Percentiles rank a stretch among this genome's conserved stretches.
Evolutionary conservation across 2,888 invertebrate species (phyloP).

Genomic region (Tiliacea citrago): DNA sequence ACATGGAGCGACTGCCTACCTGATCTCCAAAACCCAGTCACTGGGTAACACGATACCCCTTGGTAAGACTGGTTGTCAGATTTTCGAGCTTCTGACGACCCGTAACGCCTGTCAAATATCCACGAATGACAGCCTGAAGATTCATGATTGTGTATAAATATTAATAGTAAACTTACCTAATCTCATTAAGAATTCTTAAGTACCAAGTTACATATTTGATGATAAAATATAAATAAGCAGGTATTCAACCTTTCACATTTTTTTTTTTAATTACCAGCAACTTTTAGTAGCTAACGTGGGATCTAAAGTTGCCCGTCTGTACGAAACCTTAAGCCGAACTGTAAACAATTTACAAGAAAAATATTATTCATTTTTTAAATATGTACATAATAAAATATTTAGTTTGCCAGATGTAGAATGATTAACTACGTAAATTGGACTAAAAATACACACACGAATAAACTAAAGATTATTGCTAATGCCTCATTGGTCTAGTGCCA

Average conservation of each 20-base stretch:
- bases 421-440: background rate
- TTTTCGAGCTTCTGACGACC: no score
- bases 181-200: no score
- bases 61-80: no score
- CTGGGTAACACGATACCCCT: no score
- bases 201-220: background rate
- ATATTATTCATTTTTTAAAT: conserved; percentile 15
- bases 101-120: no score
- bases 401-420: conserved; percentile 17
- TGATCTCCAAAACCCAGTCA: no score
- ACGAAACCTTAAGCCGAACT: background rate
- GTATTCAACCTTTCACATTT: background rate
- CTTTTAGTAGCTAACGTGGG: background rate
- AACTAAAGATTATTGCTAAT: background rate
- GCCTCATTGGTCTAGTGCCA: background rate
- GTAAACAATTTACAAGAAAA: conserved; percentile 37
- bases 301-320: conserved; percentile 31
- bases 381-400: conserved; percentile 3
- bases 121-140: no score
- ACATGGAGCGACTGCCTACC: no score
- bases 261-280: background rate
- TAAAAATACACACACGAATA: background rate
- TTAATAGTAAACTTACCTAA: no score
- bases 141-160: no score
- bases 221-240: background rate